A percentile compares a stretch with the other conserved stretches of the same genome.
Conservation (phyloP, 1,140 invertebrate genomes). For the Pteromalus puparum region DNA sequence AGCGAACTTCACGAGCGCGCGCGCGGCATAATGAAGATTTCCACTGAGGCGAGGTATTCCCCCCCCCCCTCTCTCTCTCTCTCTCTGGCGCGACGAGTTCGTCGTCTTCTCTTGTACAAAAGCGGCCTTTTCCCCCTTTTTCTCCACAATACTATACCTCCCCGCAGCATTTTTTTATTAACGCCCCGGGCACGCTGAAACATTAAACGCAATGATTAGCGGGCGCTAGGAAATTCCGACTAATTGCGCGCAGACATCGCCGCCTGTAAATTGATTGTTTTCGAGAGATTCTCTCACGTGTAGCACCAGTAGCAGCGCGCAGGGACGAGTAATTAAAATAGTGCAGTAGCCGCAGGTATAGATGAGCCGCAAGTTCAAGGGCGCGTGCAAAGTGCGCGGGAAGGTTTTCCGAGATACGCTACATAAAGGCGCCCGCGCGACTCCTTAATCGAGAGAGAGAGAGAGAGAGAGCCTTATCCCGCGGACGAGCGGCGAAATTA, state of each 20-base stretch:
- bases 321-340: slow-evolving; percentile 10
- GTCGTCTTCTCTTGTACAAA: slow-evolving; percentile 16
- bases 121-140: not conserved
- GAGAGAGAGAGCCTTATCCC: slow-evolving; percentile 20
- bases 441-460: slow-evolving; percentile 30
- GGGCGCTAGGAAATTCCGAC: not conserved
- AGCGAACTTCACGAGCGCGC: slow-evolving; percentile 35
- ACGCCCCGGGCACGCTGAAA: not conserved
- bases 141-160: not conserved
- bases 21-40: slow-evolving; percentile 34
- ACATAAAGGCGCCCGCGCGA: slow-evolving; percentile 9
- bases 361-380: not conserved
- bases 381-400: not conserved
- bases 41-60: slow-evolving; percentile 25
- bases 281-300: not conserved
- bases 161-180: not conserved
- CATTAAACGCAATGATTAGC: not conserved
- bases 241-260: not conserved
- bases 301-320: not conserved
- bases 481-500: slow-evolving; percentile 21
- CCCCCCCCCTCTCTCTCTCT: not conserved
- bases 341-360: not conserved
- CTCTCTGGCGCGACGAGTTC: not conserved
- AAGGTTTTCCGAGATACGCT: slow-evolving; percentile 20
- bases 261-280: slow-evolving; percentile 1